Evolutionary conservation across 37 sponge, comb jelly and placozoan genomes (phyloP).

Genomic region (Chondrilla cf. caribensis): DNA sequence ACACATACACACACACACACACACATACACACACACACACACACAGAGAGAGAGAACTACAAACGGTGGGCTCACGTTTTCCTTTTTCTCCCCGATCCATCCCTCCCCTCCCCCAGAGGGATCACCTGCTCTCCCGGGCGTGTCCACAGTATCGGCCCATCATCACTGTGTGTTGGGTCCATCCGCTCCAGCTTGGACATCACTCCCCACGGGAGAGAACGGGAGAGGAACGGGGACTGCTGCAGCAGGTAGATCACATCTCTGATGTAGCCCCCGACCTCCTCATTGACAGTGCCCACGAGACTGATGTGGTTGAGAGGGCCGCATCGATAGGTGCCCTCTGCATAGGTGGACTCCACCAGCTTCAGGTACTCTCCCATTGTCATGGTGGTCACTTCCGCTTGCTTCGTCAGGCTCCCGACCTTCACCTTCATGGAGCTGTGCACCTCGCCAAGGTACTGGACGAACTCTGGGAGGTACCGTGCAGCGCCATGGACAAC

Average conservation of each 20-base stretch:
- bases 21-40: not conserved
- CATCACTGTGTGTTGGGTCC: conserved; percentile 73
- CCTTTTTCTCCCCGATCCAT: conserved; percentile 34
- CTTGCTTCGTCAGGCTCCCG: not conserved
- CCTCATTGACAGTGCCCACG: conserved; percentile 87
- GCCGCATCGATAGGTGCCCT: conserved; percentile 76
- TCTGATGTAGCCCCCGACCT: conserved; percentile 70
- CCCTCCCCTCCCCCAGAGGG: conserved; percentile 52
- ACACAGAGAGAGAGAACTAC: no score
- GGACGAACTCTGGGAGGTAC: conserved; percentile 80
- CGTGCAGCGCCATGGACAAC: conserved; percentile 74
- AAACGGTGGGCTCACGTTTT: conserved; percentile 41
- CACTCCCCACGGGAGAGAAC: conserved; percentile 86
- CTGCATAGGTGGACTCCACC: conserved; percentile 44
- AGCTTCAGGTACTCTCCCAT: conserved; percentile 57
- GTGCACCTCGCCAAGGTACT: conserved; percentile 46
- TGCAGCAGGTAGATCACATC: conserved; percentile 52
- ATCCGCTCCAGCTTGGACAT: conserved; percentile 59
- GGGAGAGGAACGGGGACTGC: conserved; percentile 65
- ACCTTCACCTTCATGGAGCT: conserved; percentile 56
- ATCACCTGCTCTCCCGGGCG: conserved; percentile 95
- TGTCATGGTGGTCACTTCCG: conserved; percentile 58
- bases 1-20: not conserved
- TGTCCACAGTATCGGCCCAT: conserved; percentile 97
- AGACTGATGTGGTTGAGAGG: conserved; percentile 80